Percentiles rank a stretch among this genome's conserved stretches.
phyloP scores from a whole-genome alignment of 2,113 vertebrate species.

The Ageneiosus marmoratus region DNA sequence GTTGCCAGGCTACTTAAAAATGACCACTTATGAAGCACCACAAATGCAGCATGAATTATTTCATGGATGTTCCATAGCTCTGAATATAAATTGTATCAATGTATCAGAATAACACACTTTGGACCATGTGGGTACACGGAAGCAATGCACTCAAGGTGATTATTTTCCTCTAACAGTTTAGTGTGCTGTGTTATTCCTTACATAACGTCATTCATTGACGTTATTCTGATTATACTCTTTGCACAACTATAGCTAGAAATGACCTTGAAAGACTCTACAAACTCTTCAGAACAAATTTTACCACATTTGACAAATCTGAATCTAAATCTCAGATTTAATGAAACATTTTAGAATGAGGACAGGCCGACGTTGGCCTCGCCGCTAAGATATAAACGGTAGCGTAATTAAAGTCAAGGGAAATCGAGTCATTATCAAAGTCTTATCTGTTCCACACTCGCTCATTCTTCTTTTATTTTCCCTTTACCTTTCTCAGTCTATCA shows the following conservation, averaged over 20 bases:
- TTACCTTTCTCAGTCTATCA: conserved; percentile 21
- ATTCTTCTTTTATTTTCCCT: conserved; percentile 16
- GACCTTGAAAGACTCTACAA: background rate
- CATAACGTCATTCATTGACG: too few relatives aligned
- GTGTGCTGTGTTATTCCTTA: conserved; percentile 28
- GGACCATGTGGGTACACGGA: too few relatives aligned
- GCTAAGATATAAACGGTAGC: conserved; percentile 44
- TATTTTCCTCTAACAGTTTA: background rate
- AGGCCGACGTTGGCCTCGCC: conserved; percentile 24
- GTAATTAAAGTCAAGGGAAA: conserved; percentile 55
- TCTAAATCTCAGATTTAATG: conserved; percentile 32
- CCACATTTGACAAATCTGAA: background rate
- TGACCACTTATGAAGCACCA: too few relatives aligned
- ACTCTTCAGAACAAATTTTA: background rate
- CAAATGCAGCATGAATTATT: too few relatives aligned
- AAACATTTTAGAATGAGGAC: conserved; percentile 49
- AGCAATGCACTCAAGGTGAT: too few relatives aligned
- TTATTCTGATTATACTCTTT: background rate
- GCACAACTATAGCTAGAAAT: background rate
- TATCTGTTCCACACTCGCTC: conserved; percentile 41
- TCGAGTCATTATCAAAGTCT: conserved; percentile 54
- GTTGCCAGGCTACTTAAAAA: too few relatives aligned
- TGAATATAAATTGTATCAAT: too few relatives aligned
- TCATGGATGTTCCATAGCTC: too few relatives aligned
- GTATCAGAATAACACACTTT: too few relatives aligned